Percentiles rank a stretch among this genome's conserved stretches.
Evolutionary conservation across 2,113 vertebrate genomes (phyloP).

Genomic region (Bungarus multicinctus): DNA sequence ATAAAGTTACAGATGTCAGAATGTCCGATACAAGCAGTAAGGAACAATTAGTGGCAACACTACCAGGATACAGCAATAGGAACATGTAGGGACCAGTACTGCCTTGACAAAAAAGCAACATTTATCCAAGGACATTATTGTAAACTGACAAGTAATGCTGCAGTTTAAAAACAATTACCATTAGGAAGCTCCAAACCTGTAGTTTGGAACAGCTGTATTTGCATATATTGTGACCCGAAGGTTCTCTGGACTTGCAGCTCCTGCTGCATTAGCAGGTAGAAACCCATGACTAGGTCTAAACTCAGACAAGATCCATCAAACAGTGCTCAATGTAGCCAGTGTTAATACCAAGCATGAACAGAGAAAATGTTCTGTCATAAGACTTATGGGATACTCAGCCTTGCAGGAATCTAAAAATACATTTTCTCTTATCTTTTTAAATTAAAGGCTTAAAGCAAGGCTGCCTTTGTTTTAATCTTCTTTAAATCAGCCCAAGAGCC

Average conservation of each 20-base stretch:
- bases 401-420: slow-evolving; percentile 41
- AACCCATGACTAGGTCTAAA: not conserved
- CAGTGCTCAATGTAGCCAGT: not conserved
- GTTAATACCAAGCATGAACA: slow-evolving; percentile 18
- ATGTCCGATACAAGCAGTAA: not conserved
- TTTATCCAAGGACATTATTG: not conserved
- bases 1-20: not conserved
- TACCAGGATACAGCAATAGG: not conserved
- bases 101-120: not conserved
- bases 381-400: slow-evolving; percentile 29
- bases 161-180: not conserved
- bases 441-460: not conserved
- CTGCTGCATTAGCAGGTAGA: not conserved
- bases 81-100: not conserved
- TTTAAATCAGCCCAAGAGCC: not conserved
- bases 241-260: not conserved
- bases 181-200: not conserved
- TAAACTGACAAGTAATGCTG: not conserved
- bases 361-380: slow-evolving; percentile 38
- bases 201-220: not conserved
- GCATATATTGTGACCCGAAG: not conserved
- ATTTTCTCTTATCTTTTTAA: not conserved
- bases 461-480: not conserved
- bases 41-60: not conserved
- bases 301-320: not conserved